phyloP scores from a whole-genome alignment of 30 jellyfish, hydroid and myxozoan species.

The Mastigias papua region DNA sequence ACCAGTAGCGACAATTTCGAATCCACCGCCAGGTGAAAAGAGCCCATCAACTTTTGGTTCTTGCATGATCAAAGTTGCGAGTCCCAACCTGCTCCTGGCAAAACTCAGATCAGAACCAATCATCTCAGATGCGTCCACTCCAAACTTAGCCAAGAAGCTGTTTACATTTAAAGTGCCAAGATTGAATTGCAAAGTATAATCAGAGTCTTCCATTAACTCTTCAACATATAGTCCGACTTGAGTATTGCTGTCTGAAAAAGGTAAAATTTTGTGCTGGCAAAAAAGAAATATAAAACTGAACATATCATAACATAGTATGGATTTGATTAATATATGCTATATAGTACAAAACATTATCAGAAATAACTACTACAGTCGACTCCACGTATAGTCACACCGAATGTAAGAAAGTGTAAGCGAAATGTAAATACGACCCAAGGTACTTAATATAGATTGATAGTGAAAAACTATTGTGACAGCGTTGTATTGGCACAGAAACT shows the following conservation, averaged over 20 bases:
- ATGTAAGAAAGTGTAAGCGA: too few relatives aligned
- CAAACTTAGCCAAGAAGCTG: constrained; percentile 17
- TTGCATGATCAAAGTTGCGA: neutral
- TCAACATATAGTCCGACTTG: constrained; percentile 24
- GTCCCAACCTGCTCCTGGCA: neutral
- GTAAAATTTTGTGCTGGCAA: neutral
- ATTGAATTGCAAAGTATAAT: constrained; percentile 8
- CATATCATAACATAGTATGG: too few relatives aligned
- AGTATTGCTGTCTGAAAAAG: neutral
- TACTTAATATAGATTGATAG: too few relatives aligned
- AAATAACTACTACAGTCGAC: too few relatives aligned
- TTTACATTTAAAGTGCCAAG: constrained; percentile 3
- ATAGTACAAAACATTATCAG: too few relatives aligned
- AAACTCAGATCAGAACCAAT: neutral
- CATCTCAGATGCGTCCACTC: constrained; percentile 6
- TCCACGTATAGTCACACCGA: too few relatives aligned
- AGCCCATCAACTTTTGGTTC: constrained; percentile 39
- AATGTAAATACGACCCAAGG: too few relatives aligned
- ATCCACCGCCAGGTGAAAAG: constrained; percentile 60
- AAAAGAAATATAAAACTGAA: neutral
- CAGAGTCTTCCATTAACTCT: constrained; percentile 4
- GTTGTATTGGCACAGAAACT: too few relatives aligned
- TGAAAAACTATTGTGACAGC: too few relatives aligned
- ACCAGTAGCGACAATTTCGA: constrained; percentile 52
- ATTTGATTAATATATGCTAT: too few relatives aligned